Evolutionary conservation across 2,888 invertebrate species (phyloP).

Genomic region (Lasioglossum zephyrum): DNA sequence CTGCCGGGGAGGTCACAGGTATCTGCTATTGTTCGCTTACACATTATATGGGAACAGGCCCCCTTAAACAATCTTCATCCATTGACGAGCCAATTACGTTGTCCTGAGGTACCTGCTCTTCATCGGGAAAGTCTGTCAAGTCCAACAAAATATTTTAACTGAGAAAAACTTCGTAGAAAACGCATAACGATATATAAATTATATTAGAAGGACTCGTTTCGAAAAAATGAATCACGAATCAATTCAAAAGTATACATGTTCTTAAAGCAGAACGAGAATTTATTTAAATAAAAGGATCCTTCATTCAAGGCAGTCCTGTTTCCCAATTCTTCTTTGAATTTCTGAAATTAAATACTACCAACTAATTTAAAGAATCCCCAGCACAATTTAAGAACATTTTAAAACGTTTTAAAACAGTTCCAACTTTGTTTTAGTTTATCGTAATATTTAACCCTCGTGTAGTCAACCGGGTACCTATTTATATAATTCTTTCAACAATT

Average conservation of each 20-base stretch:
- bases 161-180: background rate
- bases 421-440: background rate
- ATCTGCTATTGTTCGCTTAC: constrained; percentile 48
- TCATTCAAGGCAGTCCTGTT: too few relatives aligned
- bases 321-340: background rate
- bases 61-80: background rate
- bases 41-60: constrained; percentile 41
- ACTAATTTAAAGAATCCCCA: background rate
- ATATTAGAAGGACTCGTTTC: background rate
- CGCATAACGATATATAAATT: too few relatives aligned
- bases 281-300: background rate
- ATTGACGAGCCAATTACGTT: background rate
- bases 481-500: too few relatives aligned
- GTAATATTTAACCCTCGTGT: background rate
- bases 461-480: too few relatives aligned
- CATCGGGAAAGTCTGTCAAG: background rate
- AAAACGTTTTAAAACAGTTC: background rate
- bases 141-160: background rate
- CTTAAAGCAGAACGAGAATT: background rate
- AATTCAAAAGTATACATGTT: background rate
- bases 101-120: background rate
- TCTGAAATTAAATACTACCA: background rate
- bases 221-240: background rate
- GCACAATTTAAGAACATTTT: background rate
- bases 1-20: constrained; percentile 34